phyloP scores from a whole-genome alignment of 2,888 invertebrate genomes.

The Plebejus argus region DNA sequence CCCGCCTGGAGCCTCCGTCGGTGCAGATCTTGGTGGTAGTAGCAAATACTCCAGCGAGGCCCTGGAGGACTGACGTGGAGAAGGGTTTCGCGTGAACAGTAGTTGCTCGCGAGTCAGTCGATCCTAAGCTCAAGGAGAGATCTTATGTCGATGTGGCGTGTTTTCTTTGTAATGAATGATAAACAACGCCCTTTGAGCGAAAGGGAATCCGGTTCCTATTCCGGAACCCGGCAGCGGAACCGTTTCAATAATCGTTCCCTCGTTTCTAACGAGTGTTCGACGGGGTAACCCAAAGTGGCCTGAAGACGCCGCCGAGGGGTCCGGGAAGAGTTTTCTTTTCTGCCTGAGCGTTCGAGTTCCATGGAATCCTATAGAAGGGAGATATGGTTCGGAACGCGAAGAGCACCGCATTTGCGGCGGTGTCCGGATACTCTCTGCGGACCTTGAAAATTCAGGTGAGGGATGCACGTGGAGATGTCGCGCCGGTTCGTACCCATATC shows the following conservation, averaged over 20 bases:
- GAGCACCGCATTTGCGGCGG: constrained; percentile 53
- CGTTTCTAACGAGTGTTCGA: constrained; percentile 50
- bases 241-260: constrained; percentile 63
- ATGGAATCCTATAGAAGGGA: constrained; percentile 43
- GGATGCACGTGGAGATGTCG: constrained; percentile 58
- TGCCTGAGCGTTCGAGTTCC: constrained; percentile 74
- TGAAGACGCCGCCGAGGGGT: constrained; percentile 79
- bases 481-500: constrained; percentile 84
- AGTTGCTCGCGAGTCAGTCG: constrained; percentile 81
- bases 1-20: constrained; percentile 76
- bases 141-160: constrained; percentile 54
- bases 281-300: constrained; percentile 47
- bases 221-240: constrained; percentile 73
- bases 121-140: constrained; percentile 72
- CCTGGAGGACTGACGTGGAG: constrained; percentile 8
- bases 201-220: constrained; percentile 81
- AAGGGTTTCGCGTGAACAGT: constrained; percentile 55
- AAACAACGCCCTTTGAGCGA: constrained; percentile 70
- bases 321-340: constrained; percentile 70
- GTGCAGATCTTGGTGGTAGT: constrained; percentile 86
- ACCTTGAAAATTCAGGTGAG: constrained; percentile 61
- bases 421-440: constrained; percentile 59
- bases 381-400: constrained; percentile 62
- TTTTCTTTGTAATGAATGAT: constrained; percentile 44
- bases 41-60: constrained; percentile 83